Conservation (phyloP, 2,113 vertebrate genomes). For the Lipophrys pholis region DNA sequence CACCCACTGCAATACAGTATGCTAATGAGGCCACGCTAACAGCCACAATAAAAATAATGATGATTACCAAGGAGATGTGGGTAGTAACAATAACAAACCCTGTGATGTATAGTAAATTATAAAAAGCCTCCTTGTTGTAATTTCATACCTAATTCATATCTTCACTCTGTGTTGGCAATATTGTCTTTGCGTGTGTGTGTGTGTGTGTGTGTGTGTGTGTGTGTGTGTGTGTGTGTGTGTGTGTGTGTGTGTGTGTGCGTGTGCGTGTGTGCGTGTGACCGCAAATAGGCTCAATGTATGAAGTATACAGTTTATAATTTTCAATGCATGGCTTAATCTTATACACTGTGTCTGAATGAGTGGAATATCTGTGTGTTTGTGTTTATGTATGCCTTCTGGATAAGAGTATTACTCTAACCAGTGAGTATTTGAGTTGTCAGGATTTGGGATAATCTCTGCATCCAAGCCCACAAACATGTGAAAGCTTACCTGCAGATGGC, state of each 20-base stretch:
- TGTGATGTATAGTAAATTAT: conserved; percentile 53
- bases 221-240: no score
- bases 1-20: conserved; percentile 45
- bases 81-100: conserved; percentile 57
- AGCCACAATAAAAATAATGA: conserved; percentile 67
- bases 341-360: conserved; percentile 6
- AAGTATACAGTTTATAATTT: background rate
- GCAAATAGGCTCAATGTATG: conserved; percentile 11
- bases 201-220: no score
- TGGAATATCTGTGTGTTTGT: conserved; percentile 1
- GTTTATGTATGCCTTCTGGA: background rate
- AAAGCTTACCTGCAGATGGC: conserved; percentile 48
- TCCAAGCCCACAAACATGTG: no score
- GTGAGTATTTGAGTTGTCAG: no score
- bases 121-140: conserved; percentile 38
- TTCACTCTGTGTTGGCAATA: conserved; percentile 24
- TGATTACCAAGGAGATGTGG: conserved; percentile 49
- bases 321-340: conserved; percentile 33
- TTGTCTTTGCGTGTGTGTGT: background rate
- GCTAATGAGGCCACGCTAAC: conserved; percentile 66
- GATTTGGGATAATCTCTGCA: no score
- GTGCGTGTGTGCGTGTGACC: conserved; percentile 5
- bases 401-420: no score
- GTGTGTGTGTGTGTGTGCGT: background rate
- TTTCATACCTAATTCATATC: conserved; percentile 49